Evolutionary conservation across 2,888 invertebrate genomes (phyloP).

Genomic region (Calameuta idolon): DNA sequence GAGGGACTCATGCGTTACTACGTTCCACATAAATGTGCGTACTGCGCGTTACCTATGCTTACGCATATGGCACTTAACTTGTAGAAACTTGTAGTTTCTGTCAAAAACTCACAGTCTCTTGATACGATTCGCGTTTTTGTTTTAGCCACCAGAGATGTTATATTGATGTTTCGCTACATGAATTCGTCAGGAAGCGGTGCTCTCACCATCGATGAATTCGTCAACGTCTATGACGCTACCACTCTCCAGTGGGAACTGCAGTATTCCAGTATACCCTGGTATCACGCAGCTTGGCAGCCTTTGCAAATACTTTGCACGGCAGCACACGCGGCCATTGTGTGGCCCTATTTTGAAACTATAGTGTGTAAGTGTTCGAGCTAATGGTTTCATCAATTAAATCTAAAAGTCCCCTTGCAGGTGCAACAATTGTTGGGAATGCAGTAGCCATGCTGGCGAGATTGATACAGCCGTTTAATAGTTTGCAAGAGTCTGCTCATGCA

Average conservation of each 20-base stretch:
- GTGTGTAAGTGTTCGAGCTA: slow-evolving; percentile 72
- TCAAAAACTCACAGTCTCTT: not conserved
- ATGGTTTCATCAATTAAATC: slow-evolving; percentile 4
- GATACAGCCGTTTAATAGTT: slow-evolving; percentile 72
- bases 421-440: slow-evolving; percentile 80
- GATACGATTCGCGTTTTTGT: no score
- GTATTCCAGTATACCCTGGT: slow-evolving; percentile 80
- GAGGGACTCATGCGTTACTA: slow-evolving; percentile 84
- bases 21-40: slow-evolving; percentile 78
- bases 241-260: slow-evolving; percentile 82
- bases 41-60: not conserved
- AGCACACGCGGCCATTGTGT: slow-evolving; percentile 74
- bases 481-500: slow-evolving; percentile 74
- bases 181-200: slow-evolving; percentile 77
- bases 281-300: slow-evolving; percentile 73
- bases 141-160: slow-evolving; percentile 77
- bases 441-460: slow-evolving; percentile 80
- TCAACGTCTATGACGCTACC: slow-evolving; percentile 78
- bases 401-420: slow-evolving; percentile 69
- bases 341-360: slow-evolving; percentile 80
- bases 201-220: slow-evolving; percentile 80
- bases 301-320: slow-evolving; percentile 74
- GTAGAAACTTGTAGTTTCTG: not conserved
- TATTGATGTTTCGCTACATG: slow-evolving; percentile 84
- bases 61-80: no score